These are phyloP conservation scores for Hirtodrosophila confusa DNA, from an alignment of 2,888 invertebrate genomes.

Conservation along the genomic window DNA sequence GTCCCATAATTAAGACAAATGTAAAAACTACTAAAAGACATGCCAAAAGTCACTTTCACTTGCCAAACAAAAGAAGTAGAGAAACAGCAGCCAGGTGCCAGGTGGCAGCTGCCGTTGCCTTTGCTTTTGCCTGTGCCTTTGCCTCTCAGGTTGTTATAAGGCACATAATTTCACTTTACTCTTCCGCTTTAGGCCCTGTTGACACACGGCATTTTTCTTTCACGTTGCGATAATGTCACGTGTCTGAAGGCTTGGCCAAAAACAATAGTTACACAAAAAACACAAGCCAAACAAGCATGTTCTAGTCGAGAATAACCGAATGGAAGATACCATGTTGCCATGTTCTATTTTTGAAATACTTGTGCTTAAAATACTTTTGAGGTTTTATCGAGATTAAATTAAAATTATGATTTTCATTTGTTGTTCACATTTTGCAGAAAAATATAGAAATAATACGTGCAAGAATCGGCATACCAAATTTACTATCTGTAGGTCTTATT, in stretches of 20 bases:
- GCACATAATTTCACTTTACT: constrained; percentile 66
- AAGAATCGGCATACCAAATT: no score
- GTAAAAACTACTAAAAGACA: constrained; percentile 65
- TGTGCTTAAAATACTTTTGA: no score
- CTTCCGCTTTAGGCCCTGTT: constrained; percentile 37
- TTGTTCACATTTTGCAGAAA: no score
- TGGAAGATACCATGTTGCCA: not conserved
- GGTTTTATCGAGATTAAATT: no score
- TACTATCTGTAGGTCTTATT: no score
- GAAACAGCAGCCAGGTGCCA: constrained; percentile 26
- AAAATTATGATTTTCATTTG: no score
- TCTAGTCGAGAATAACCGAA: not conserved
- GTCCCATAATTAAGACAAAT: constrained; percentile 72
- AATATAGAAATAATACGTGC: no score
- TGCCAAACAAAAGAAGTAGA: constrained; percentile 38
- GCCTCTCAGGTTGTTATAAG: constrained; percentile 46
- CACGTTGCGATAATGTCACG: constrained; percentile 60
- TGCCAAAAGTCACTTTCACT: constrained; percentile 54
- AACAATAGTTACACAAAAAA: constrained; percentile 29
- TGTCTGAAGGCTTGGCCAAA: constrained; percentile 40
- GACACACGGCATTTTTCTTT: constrained; percentile 50
- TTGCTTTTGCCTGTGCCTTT: no score
- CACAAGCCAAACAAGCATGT: not conserved
- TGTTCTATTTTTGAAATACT: no score
- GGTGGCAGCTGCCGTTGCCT: constrained; percentile 13